Conservation (phyloP, 1,140 invertebrate genomes). For the Akabosia matsudoensis region DNA sequence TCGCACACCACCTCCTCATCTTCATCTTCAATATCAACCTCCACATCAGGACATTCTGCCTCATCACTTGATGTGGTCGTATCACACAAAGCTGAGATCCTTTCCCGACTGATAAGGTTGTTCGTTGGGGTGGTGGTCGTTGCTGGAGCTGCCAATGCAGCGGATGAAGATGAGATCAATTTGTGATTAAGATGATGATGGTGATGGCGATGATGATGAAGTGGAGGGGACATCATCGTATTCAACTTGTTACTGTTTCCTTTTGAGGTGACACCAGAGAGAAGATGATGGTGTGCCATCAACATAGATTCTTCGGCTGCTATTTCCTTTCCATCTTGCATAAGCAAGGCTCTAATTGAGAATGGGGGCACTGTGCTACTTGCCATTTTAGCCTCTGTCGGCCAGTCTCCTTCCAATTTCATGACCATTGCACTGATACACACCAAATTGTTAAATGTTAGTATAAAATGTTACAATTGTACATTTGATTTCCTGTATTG, state of each 20-base stretch:
- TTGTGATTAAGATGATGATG: slow-evolving; percentile 3
- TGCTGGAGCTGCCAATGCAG: not conserved
- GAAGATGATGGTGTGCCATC: slow-evolving; percentile 17
- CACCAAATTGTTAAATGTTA: not conserved
- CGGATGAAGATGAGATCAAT: slow-evolving; percentile 23
- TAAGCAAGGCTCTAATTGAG: slow-evolving; percentile 45
- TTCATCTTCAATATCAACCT: not conserved
- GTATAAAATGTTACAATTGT: too few species aligned
- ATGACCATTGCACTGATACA: slow-evolving; percentile 44
- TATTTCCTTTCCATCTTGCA: slow-evolving; percentile 38
- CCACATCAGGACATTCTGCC: slow-evolving; percentile 19
- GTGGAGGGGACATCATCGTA: not conserved
- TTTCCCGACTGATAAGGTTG: not conserved
- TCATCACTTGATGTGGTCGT: slow-evolving; percentile 47
- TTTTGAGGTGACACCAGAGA: not conserved
- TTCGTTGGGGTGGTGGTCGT: slow-evolving; percentile 7
- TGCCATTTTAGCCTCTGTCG: slow-evolving; percentile 46
- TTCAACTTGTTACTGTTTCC: not conserved
- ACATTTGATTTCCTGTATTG: too few species aligned
- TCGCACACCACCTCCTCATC: slow-evolving; percentile 35
- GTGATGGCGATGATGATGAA: not conserved
- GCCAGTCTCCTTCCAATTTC: slow-evolving; percentile 48
- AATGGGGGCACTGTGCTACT: slow-evolving; percentile 43
- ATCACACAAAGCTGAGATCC: slow-evolving; percentile 47
- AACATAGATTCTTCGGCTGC: slow-evolving; percentile 11